These are phyloP conservation scores for Caenorhabditis angaria DNA, from an alignment of 2,888 invertebrate genomes.

Conservation along the genomic window DNA sequence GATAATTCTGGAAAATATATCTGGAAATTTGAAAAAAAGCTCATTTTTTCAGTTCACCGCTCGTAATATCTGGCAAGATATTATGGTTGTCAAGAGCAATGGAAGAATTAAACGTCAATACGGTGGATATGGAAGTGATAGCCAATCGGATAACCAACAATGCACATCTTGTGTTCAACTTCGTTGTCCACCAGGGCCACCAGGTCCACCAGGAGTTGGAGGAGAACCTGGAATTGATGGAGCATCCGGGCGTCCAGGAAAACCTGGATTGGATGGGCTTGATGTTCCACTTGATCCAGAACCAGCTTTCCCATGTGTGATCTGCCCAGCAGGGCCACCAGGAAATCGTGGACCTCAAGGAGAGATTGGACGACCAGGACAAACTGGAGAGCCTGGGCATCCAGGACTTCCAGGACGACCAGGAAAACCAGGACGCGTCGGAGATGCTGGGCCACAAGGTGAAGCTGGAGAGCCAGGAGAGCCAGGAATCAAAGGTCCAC, in stretches of 20 bases:
- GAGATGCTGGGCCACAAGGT: slow-evolving; percentile 67
- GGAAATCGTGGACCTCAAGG: slow-evolving; percentile 70
- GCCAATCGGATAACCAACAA: slow-evolving; percentile 57
- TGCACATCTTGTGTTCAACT: slow-evolving; percentile 70
- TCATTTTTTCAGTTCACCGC: slow-evolving; percentile 62
- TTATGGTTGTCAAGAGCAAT: slow-evolving; percentile 63
- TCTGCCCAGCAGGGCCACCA: slow-evolving; percentile 71
- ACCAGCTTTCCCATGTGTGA: slow-evolving; percentile 71
- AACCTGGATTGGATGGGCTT: slow-evolving; percentile 71
- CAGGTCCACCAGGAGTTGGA: slow-evolving; percentile 70
- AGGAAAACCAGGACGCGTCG: slow-evolving; percentile 68
- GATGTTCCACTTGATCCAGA: slow-evolving; percentile 71
- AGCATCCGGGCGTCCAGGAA: slow-evolving; percentile 58
- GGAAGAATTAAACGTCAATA: slow-evolving; percentile 63
- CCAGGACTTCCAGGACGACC: slow-evolving; percentile 66
- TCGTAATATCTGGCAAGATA: slow-evolving; percentile 69
- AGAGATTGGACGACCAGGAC: slow-evolving; percentile 66
- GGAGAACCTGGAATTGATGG: slow-evolving; percentile 65
- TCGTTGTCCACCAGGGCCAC: slow-evolving; percentile 71
- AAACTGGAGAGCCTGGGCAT: slow-evolving; percentile 65
- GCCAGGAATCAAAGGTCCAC: slow-evolving; percentile 69
- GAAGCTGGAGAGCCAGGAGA: slow-evolving; percentile 68
- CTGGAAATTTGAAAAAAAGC: slow-evolving; percentile 18
- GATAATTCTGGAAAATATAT: no score
- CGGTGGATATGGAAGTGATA: slow-evolving; percentile 41